A percentile compares a stretch with the other conserved stretches of the same genome.
phyloP scores from a whole-genome alignment of 2,888 invertebrate species.

The Lithosia quadra region DNA sequence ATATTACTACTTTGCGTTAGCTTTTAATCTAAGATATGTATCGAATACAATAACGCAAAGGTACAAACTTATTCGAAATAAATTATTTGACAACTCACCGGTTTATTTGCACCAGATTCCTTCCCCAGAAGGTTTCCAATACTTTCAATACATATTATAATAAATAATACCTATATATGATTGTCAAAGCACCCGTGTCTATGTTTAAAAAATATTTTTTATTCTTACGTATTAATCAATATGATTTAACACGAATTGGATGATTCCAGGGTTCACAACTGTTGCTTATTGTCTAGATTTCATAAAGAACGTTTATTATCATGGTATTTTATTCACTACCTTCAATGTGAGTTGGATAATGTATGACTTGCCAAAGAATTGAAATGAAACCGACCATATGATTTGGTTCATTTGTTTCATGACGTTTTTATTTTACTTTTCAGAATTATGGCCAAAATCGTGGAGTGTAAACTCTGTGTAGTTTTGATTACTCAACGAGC shows the following conservation, averaged over 20 bases:
- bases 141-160: constrained; percentile 72
- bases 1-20: constrained; percentile 38
- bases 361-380: constrained; percentile 82
- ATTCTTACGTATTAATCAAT: constrained; percentile 73
- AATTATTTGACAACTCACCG: constrained; percentile 49
- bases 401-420: constrained; percentile 82
- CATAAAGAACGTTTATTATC: constrained; percentile 66
- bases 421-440: constrained; percentile 75
- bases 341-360: constrained; percentile 72
- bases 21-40: background rate
- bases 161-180: constrained; percentile 59
- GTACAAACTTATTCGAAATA: constrained; percentile 33
- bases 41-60: constrained; percentile 27
- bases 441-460: constrained; percentile 35
- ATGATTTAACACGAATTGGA: constrained; percentile 70
- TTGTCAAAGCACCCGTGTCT: constrained; percentile 63
- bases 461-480: constrained; percentile 43
- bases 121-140: constrained; percentile 45
- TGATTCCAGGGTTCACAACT: constrained; percentile 67
- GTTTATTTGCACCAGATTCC: constrained; percentile 42
- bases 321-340: constrained; percentile 69
- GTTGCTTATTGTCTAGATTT: constrained; percentile 67
- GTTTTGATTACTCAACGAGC: constrained; percentile 28
- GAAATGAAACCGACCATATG: constrained; percentile 79
- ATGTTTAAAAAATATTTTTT: constrained; percentile 59